Evolutionary conservation across 2,888 invertebrate species (phyloP).

Genomic region (Cephus runcator): DNA sequence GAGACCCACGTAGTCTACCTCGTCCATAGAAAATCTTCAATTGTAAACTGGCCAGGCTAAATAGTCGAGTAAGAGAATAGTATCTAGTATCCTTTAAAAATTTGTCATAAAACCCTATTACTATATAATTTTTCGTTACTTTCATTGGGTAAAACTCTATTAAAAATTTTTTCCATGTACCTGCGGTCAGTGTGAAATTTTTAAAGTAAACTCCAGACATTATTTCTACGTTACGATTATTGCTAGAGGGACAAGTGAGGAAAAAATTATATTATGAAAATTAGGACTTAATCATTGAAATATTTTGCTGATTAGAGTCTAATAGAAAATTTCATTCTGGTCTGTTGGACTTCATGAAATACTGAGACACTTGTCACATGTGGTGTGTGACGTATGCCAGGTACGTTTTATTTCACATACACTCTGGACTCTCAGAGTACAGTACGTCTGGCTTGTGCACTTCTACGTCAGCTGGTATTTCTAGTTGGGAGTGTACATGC

Average conservation of each 20-base stretch:
- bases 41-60: slow-evolving; percentile 4
- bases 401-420: not conserved
- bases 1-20: slow-evolving; percentile 36
- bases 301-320: not conserved
- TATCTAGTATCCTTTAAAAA: not conserved
- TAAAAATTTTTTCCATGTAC: not conserved
- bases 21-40: slow-evolving; percentile 1
- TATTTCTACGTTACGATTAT: no score
- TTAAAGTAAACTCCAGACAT: no score
- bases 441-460: not conserved
- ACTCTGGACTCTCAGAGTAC: not conserved
- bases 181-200: no score
- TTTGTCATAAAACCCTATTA: not conserved
- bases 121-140: not conserved
- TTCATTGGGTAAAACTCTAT: not conserved
- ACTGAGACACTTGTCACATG: not conserved
- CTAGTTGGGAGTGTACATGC: not conserved
- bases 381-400: not conserved
- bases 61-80: not conserved
- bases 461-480: not conserved
- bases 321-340: not conserved
- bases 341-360: not conserved
- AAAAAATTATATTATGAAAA: not conserved
- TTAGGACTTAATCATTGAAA: not conserved
- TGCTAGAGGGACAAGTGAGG: not conserved